Evolutionary conservation across 2,797 vertebrate genomes (phyloP).

Genomic region (Pampus argenteus): DNA sequence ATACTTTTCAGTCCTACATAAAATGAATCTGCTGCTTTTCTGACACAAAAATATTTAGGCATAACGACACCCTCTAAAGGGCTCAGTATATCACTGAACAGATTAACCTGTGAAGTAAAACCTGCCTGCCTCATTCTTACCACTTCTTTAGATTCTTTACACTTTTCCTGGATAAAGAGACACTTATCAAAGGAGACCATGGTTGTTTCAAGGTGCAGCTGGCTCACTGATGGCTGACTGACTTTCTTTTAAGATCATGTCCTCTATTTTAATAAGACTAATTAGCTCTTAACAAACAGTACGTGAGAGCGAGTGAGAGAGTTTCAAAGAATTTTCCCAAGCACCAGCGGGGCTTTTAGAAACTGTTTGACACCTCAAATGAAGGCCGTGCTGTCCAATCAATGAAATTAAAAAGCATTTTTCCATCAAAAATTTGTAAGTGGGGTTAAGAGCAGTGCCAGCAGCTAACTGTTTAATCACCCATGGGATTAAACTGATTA

Average conservation of each 20-base stretch:
- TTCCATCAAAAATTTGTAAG: slow-evolving; percentile 17
- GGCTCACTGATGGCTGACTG: slow-evolving; percentile 27
- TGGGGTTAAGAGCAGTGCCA: slow-evolving; percentile 22
- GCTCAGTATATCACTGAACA: slow-evolving; percentile 24
- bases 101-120: slow-evolving; percentile 57
- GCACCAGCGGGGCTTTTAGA: slow-evolving; percentile 30
- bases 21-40: background rate
- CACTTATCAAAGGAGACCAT: slow-evolving; percentile 28
- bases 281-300: slow-evolving; percentile 52
- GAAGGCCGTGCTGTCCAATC: slow-evolving; percentile 23
- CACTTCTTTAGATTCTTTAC: slow-evolving; percentile 22
- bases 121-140: slow-evolving; percentile 32
- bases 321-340: slow-evolving; percentile 50
- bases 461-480: slow-evolving; percentile 4
- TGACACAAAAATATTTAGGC: background rate
- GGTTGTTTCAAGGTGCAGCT: slow-evolving; percentile 8
- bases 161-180: slow-evolving; percentile 47
- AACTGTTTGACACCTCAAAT: slow-evolving; percentile 27
- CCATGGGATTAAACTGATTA: no score
- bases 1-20: background rate
- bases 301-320: background rate
- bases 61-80: background rate
- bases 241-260: slow-evolving; percentile 34
- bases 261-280: slow-evolving; percentile 52
- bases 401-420: slow-evolving; percentile 8